A percentile compares a stretch with the other conserved stretches of the same genome.
Evolutionary conservation across 2,113 vertebrate species (phyloP).

Genomic region (Rhagologus leucostigma): DNA sequence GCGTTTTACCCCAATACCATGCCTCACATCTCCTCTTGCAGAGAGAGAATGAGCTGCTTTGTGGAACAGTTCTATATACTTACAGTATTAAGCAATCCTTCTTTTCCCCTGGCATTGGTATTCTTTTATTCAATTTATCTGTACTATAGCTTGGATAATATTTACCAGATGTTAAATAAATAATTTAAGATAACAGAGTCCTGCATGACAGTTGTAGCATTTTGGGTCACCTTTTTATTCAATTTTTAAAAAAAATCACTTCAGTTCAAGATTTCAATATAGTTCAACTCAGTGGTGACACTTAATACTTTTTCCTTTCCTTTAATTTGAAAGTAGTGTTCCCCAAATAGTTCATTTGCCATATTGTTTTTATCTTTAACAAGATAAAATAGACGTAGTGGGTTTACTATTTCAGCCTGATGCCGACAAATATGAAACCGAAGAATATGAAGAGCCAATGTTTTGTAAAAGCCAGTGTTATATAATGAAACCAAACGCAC

Average conservation of each 20-base stretch:
- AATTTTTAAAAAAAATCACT: not conserved
- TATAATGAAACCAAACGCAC: constrained; percentile 76
- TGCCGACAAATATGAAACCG: constrained; percentile 73
- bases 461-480: constrained; percentile 70
- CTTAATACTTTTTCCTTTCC: constrained; percentile 48
- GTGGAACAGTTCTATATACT: constrained; percentile 65
- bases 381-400: constrained; percentile 74
- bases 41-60: constrained; percentile 62
- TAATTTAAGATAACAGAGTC: constrained; percentile 64
- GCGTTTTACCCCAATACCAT: constrained; percentile 59
- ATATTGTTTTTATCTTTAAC: constrained; percentile 71
- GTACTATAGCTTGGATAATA: constrained; percentile 64
- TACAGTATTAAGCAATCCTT: constrained; percentile 65
- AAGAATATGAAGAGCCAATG: constrained; percentile 73
- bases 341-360: constrained; percentile 62
- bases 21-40: constrained; percentile 50
- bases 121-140: constrained; percentile 74
- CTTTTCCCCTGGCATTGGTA: constrained; percentile 62
- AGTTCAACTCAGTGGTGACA: constrained; percentile 58
- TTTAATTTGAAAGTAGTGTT: constrained; percentile 65
- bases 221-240: constrained; percentile 65
- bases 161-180: constrained; percentile 77
- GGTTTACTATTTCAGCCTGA: constrained; percentile 72
- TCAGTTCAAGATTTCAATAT: constrained; percentile 48
- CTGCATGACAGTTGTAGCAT: constrained; percentile 55